phyloP scores from a whole-genome alignment of 2,888 invertebrate species.

The Lasiommata megera region DNA sequence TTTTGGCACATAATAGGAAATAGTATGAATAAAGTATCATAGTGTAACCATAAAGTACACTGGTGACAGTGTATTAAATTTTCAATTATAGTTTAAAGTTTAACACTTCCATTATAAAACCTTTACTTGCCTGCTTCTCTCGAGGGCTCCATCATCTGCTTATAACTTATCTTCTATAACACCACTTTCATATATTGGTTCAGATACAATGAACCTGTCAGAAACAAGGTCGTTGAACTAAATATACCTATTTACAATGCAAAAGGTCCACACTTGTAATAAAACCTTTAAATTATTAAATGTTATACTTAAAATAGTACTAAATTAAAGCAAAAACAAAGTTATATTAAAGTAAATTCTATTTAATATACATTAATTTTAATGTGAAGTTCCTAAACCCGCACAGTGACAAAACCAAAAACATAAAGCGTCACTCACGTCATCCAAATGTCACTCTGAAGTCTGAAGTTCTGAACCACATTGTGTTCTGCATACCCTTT shows the following conservation, averaged over 20 bases:
- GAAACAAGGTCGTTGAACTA: conserved; percentile 82
- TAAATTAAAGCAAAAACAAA: conserved; percentile 23
- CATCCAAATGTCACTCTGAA: conserved; percentile 43
- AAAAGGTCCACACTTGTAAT: conserved; percentile 52
- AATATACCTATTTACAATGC: conserved; percentile 70
- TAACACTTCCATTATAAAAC: background rate
- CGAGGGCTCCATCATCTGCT: conserved; percentile 73
- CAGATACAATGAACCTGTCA: conserved; percentile 79
- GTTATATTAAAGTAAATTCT: conserved; percentile 29
- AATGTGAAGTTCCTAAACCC: conserved; percentile 40
- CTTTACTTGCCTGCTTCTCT: conserved; percentile 71
- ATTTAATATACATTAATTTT: conserved; percentile 37
- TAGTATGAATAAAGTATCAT: background rate
- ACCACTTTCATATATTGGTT: conserved; percentile 75
- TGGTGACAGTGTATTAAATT: background rate
- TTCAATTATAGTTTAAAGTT: background rate
- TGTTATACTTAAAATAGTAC: conserved; percentile 39
- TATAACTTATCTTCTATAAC: conserved; percentile 56
- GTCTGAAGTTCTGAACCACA: background rate
- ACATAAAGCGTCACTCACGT: conserved; percentile 68
- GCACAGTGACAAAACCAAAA: conserved; percentile 53
- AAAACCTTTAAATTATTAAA: conserved; percentile 42
- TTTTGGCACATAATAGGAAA: no score
- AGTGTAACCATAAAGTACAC: background rate
- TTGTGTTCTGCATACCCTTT: no score